phyloP scores from a whole-genome alignment of 2,113 vertebrate species.

The Isichthys henryi region DNA sequence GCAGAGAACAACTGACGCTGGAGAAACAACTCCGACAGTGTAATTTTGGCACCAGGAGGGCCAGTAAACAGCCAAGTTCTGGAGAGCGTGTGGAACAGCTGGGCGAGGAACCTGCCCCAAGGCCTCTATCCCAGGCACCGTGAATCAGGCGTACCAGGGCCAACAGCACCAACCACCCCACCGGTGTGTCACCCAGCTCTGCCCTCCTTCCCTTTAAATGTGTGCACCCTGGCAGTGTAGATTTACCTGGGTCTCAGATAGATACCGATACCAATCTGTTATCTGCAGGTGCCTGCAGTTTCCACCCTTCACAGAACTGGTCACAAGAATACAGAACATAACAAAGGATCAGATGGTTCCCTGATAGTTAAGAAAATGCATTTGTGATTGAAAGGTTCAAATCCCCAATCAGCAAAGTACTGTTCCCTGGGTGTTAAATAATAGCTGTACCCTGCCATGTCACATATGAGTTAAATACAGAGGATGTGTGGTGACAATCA shows the following conservation, averaged over 20 bases:
- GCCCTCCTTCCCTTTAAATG: not conserved
- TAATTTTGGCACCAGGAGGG: slow-evolving; percentile 58
- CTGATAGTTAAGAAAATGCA: too few relatives aligned
- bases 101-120: slow-evolving; percentile 28
- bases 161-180: slow-evolving; percentile 34
- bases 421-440: too few relatives aligned
- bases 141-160: slow-evolving; percentile 54
- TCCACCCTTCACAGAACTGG: not conserved
- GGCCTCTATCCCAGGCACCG: slow-evolving; percentile 20
- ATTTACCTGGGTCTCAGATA: too few relatives aligned
- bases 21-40: slow-evolving; percentile 53
- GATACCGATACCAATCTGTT: not conserved
- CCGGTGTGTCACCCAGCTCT: not conserved
- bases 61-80: slow-evolving; percentile 52
- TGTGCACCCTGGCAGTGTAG: not conserved
- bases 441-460: too few relatives aligned
- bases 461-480: too few relatives aligned
- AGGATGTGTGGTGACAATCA: too few relatives aligned
- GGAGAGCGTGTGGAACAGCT: slow-evolving; percentile 47
- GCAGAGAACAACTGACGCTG: slow-evolving; percentile 23
- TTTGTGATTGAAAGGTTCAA: too few relatives aligned
- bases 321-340: not conserved
- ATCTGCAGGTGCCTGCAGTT: not conserved
- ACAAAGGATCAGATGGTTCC: not conserved
- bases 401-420: too few relatives aligned